These are phyloP conservation scores for Eueides isabella DNA, from an alignment of 1,140 invertebrate genomes.

Conservation along the genomic window DNA sequence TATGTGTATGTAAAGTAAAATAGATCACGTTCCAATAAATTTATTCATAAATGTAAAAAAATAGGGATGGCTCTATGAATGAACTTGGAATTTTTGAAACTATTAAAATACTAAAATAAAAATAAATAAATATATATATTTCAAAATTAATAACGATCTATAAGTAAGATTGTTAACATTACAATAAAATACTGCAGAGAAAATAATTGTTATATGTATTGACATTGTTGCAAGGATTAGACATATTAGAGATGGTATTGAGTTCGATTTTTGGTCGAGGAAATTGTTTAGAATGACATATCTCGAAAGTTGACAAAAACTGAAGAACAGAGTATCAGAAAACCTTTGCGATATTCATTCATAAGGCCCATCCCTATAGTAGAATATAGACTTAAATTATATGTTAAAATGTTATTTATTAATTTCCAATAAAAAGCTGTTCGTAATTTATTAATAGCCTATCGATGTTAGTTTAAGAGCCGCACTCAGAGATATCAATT, in stretches of 20 bases:
- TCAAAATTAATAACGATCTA: too few relatives aligned
- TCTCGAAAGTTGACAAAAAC: neutral
- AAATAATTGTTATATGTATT: too few relatives aligned
- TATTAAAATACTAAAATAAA: too few relatives aligned
- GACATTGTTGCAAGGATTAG: too few relatives aligned
- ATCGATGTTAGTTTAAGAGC: neutral
- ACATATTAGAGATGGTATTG: too few relatives aligned
- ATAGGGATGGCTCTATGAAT: neutral
- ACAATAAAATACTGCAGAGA: too few relatives aligned
- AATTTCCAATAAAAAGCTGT: neutral
- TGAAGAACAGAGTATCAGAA: neutral
- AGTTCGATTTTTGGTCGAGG: too few relatives aligned
- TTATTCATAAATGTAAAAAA: neutral
- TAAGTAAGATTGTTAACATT: too few relatives aligned
- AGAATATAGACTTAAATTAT: neutral
- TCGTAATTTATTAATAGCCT: slow-evolving; percentile 2
- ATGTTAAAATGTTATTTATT: slow-evolving; percentile 12
- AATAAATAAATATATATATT: too few relatives aligned
- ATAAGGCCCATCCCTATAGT: neutral
- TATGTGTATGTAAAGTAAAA: slow-evolving; percentile 5
- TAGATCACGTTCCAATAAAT: neutral
- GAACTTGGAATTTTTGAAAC: neutral
- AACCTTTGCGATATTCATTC: too few relatives aligned
- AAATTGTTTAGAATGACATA: too few relatives aligned
- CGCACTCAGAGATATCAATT: neutral